Evolutionary conservation across 1,140 invertebrate species (phyloP).

Genomic region (Megalonaias nervosa): DNA sequence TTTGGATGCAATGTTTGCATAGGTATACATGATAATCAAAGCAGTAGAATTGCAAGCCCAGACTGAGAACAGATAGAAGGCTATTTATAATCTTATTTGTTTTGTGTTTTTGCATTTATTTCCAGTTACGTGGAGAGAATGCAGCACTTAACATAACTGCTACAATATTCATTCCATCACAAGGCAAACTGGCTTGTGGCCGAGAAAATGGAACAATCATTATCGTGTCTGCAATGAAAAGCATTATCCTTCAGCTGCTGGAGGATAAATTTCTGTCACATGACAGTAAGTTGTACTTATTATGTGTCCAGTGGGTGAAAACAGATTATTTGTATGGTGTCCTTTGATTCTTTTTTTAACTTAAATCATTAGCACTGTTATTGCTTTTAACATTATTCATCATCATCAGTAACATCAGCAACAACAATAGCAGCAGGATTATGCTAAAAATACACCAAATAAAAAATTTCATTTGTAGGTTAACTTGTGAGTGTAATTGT

Average conservation of each 20-base stretch:
- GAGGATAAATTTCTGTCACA: constrained; percentile 71
- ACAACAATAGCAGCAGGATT: too few species aligned
- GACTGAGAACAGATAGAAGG: background rate
- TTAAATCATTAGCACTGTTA: too few species aligned
- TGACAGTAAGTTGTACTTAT: constrained; percentile 33
- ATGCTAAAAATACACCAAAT: too few species aligned
- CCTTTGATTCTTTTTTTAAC: too few species aligned
- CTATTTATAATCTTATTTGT: background rate
- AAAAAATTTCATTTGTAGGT: too few species aligned
- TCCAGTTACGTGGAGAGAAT: constrained; percentile 52
- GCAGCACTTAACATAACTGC: constrained; percentile 59
- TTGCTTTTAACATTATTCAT: too few species aligned
- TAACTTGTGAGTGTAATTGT: too few species aligned
- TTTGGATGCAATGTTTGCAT: background rate
- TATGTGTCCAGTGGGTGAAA: too few species aligned
- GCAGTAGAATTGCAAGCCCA: background rate
- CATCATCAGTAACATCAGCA: too few species aligned
- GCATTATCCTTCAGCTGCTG: constrained; percentile 93
- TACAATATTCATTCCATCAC: constrained; percentile 88
- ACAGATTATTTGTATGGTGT: too few species aligned
- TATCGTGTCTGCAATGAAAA: constrained; percentile 95
- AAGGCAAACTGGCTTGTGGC: constrained; percentile 94
- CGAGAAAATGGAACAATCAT: constrained; percentile 96
- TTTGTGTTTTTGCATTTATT: background rate
- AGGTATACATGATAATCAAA: too few species aligned